These are phyloP conservation scores for Caenorhabditis macrosperma DNA, from an alignment of 2,888 invertebrate genomes.

Conservation along the genomic window DNA sequence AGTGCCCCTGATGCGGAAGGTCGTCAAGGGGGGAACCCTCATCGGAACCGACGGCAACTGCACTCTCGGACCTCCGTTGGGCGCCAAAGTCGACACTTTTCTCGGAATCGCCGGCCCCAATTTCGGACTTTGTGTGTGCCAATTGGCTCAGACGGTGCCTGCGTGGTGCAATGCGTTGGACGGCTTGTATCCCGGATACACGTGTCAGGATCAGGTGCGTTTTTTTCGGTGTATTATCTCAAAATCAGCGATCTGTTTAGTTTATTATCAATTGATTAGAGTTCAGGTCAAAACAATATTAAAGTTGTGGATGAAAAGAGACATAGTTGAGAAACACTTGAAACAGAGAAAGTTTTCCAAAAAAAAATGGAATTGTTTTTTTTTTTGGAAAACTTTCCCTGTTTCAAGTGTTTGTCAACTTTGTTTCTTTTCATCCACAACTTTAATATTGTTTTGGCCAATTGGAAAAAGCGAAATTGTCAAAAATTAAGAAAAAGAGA, in stretches of 20 bases:
- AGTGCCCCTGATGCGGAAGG: constrained; percentile 75
- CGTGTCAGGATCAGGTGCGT: constrained; percentile 74
- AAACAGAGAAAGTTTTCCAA: background rate
- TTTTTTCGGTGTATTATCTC: no score
- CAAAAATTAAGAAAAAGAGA: no score
- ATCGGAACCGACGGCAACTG: constrained; percentile 80
- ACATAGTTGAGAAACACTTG: no score
- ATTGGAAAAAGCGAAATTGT: no score
- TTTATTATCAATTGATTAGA: no score
- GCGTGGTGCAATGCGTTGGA: constrained; percentile 80
- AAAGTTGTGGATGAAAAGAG: no score
- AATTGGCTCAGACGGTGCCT: constrained; percentile 79
- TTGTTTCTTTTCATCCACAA: no score
- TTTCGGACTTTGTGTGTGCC: constrained; percentile 78
- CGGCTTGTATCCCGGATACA: constrained; percentile 76
- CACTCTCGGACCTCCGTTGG: constrained; percentile 75
- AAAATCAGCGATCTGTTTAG: no score
- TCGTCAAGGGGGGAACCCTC: constrained; percentile 76
- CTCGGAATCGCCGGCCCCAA: constrained; percentile 79
- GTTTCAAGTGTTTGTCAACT: no score
- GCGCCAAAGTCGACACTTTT: constrained; percentile 77
- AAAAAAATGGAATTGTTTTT: background rate
- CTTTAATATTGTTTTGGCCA: no score
- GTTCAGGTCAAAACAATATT: no score
- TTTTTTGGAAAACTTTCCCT: no score